These are phyloP conservation scores for Myripristis murdjan DNA, from an alignment of 2,797 vertebrate genomes.

Conservation along the genomic window DNA sequence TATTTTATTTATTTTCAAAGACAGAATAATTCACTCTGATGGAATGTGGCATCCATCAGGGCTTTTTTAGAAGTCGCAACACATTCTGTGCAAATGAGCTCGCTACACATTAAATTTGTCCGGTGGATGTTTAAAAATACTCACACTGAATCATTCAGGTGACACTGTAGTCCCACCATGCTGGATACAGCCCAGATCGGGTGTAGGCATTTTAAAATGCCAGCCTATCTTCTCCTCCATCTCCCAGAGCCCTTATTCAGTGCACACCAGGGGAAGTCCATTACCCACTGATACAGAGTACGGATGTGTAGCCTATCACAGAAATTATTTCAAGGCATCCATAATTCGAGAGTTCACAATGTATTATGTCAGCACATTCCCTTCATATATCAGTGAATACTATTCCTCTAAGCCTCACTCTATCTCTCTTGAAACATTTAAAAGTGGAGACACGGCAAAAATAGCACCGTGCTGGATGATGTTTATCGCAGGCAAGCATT, in stretches of 20 bases:
- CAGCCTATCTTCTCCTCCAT: slow-evolving; percentile 59
- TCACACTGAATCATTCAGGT: slow-evolving; percentile 60
- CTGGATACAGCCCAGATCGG: slow-evolving; percentile 41
- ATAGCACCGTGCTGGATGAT: slow-evolving; percentile 62
- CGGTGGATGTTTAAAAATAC: slow-evolving; percentile 64
- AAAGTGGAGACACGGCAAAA: slow-evolving; percentile 79
- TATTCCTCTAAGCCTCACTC: slow-evolving; percentile 74
- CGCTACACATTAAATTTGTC: slow-evolving; percentile 58
- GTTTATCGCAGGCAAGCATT: slow-evolving; percentile 68
- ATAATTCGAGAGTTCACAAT: slow-evolving; percentile 58
- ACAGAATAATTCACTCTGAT: slow-evolving; percentile 55
- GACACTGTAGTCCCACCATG: slow-evolving; percentile 60
- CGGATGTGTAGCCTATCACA: slow-evolving; percentile 68
- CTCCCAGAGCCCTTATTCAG: slow-evolving; percentile 57
- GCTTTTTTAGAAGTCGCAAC: slow-evolving; percentile 72
- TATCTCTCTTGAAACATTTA: slow-evolving; percentile 72
- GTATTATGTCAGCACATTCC: slow-evolving; percentile 79
- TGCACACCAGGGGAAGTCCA: slow-evolving; percentile 63
- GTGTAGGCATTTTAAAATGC: slow-evolving; percentile 71
- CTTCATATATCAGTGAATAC: slow-evolving; percentile 63
- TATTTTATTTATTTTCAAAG: slow-evolving; percentile 68
- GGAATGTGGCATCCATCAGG: slow-evolving; percentile 72
- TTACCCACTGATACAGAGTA: slow-evolving; percentile 57
- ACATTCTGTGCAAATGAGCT: slow-evolving; percentile 61
- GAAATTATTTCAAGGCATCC: slow-evolving; percentile 65